These are phyloP conservation scores for Montipora sp. DNA, from an alignment of 64 coral and sea anemone species.

Conservation along the genomic window DNA sequence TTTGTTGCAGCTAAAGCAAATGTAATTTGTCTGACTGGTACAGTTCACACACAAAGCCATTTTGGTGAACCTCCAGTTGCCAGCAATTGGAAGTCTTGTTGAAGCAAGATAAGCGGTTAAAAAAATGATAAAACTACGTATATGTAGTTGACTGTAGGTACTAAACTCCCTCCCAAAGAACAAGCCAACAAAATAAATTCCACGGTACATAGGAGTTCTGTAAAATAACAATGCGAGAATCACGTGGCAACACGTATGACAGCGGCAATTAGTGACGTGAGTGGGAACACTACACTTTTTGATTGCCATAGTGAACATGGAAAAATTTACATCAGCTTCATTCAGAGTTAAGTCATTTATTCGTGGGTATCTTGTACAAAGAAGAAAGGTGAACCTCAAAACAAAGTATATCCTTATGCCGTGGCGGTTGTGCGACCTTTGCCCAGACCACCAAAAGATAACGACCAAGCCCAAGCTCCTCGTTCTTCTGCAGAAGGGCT, in stretches of 20 bases:
- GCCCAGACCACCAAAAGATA: not conserved
- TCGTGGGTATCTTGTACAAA: constrained; percentile 23
- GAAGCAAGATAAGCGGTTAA: not conserved
- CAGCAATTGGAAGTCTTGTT: not conserved
- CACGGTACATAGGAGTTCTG: not conserved
- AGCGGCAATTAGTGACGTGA: too few relatives aligned
- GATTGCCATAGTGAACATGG: not conserved
- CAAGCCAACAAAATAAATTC: not conserved
- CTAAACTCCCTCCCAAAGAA: not conserved
- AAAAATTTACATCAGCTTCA: not conserved
- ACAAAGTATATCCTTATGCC: constrained; percentile 7
- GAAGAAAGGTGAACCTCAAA: constrained; percentile 2
- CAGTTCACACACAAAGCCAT: constrained; percentile 14
- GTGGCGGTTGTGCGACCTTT: not conserved
- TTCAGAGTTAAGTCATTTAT: constrained; percentile 10
- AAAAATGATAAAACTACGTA: not conserved
- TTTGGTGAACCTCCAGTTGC: not conserved
- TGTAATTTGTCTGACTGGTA: not conserved
- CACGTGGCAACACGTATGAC: too few relatives aligned
- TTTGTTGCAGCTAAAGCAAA: too few relatives aligned
- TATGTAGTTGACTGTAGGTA: not conserved
- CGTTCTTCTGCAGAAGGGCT: not conserved
- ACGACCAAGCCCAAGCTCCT: too few relatives aligned
- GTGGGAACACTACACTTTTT: too few relatives aligned
- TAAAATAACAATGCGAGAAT: too few relatives aligned